phyloP scores from a whole-genome alignment of 2,113 vertebrate genomes.

The Neopipo cinnamomea region DNA sequence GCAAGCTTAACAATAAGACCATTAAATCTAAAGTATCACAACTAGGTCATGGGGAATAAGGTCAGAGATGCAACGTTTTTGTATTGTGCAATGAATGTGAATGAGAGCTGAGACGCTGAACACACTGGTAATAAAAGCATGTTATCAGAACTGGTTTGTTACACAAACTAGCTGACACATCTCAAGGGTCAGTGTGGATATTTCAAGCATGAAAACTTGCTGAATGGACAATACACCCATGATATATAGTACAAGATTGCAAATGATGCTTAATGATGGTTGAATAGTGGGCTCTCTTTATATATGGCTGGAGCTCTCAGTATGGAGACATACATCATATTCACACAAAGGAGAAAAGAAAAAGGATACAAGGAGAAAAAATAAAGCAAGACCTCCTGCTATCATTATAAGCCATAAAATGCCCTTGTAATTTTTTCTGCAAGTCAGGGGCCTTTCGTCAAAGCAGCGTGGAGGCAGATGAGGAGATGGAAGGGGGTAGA shows the following conservation, averaged over 20 bases:
- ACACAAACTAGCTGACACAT: slow-evolving; percentile 33
- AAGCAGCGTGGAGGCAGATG: background rate
- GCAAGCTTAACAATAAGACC: slow-evolving; percentile 34
- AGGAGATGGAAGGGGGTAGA: background rate
- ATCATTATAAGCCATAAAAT: background rate
- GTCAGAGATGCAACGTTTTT: slow-evolving; percentile 28
- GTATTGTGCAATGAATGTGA: background rate
- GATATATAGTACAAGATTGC: background rate
- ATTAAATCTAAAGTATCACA: slow-evolving; percentile 40
- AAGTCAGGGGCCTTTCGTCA: background rate
- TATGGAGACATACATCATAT: background rate
- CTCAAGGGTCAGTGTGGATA: background rate
- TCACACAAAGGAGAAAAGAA: background rate
- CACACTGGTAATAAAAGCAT: background rate
- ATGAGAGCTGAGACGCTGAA: background rate
- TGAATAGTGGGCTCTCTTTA: background rate
- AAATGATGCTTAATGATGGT: slow-evolving; percentile 19
- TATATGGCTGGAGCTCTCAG: background rate
- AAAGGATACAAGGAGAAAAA: background rate
- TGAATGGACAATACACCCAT: slow-evolving; percentile 14
- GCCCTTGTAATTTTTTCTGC: background rate
- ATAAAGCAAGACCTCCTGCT: background rate
- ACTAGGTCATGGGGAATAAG: slow-evolving; percentile 6
- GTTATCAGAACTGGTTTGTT: slow-evolving; percentile 44
- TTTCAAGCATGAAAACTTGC: slow-evolving; percentile 45